Evolutionary conservation across 2,113 vertebrate species (phyloP).

Genomic region (Stictonetta naevosa): DNA sequence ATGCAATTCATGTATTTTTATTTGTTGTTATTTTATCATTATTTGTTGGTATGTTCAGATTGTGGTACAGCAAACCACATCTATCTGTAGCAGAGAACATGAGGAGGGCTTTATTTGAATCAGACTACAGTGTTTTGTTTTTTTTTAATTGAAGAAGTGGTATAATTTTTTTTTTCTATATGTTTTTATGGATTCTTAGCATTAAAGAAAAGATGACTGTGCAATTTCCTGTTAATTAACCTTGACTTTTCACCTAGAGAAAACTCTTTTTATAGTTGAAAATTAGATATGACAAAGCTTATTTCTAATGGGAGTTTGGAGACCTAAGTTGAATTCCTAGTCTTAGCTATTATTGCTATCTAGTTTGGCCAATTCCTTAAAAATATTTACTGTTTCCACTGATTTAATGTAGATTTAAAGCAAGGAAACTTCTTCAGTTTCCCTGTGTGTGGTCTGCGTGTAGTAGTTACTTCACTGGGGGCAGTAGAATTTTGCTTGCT

Average conservation of each 20-base stretch:
- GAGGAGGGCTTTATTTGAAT: background rate
- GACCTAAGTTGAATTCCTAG: background rate
- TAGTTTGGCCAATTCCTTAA: background rate
- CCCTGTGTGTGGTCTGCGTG: background rate
- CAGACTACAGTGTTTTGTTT: background rate
- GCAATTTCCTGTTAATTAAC: background rate
- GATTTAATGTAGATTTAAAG: background rate
- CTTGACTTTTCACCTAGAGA: background rate
- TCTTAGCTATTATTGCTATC: background rate
- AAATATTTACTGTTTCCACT: background rate
- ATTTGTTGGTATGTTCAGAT: background rate
- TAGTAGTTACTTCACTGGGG: background rate
- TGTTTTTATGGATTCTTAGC: background rate
- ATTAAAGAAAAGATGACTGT: background rate
- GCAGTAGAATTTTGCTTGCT: background rate
- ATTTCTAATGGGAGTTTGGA: background rate
- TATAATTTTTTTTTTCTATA: background rate
- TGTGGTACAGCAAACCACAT: background rate
- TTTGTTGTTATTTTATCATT: background rate
- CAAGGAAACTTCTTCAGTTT: background rate
- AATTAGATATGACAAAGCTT: background rate
- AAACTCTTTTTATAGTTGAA: background rate
- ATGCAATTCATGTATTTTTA: background rate
- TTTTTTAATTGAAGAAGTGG: background rate
- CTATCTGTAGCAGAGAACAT: background rate